Evolutionary conservation across 2,888 invertebrate species (phyloP), one percentile per base, ranked within the genome.

Genomic region (Campoplex nolae): DNA sequence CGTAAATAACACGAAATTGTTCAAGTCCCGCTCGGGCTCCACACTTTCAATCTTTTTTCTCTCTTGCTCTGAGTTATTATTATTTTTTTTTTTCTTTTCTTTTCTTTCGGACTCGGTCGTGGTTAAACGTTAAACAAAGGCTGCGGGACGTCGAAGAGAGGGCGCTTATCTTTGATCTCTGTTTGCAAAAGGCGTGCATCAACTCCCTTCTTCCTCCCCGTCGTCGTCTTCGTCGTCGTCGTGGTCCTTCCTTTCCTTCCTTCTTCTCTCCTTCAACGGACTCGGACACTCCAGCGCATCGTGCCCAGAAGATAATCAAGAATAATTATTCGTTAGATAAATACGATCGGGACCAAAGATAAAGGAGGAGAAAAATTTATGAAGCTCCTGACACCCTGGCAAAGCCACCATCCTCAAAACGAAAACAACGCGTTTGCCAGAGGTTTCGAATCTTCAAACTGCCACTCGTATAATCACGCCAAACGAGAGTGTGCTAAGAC

Each of bases 291-390:
- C 79, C 83, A 75, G 70, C 75, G 35, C 75, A 48, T 65, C 67
- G 67, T 88, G 76, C 88, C 89, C 75, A 88, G 89, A 83, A 91
- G 93, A 93, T 93, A 92, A 93, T 93, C 92, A 90, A 89, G 91
- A 93, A 94, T 94, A 93, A 94, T 94, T 93, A 94, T 93, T 93
- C 91, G 92, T 93, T 93, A 93, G 93, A 94, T 93, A 92, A 93
- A 93, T 92, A 92, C 90, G 93, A 93, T 93, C 91, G 90, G 88
- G 89, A 88, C 82, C 88, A 89, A 88, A 90, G 93, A 93, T 93
- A 93, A 62, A 90, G 74, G 73, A 68, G 77, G 54, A 76, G 56
- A 56, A 56, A 75, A 76, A 88, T 88, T 88, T 88, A 88, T 87
- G 78, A 84, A 80, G 79, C 65, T 67, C 45, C 73, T 51, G 67